A percentile compares a stretch with the other conserved stretches of the same genome.
Evolutionary conservation across 30 jellyfish, hydroid and myxozoan genomes (phyloP).

Genomic region (Morbakka virulenta): DNA sequence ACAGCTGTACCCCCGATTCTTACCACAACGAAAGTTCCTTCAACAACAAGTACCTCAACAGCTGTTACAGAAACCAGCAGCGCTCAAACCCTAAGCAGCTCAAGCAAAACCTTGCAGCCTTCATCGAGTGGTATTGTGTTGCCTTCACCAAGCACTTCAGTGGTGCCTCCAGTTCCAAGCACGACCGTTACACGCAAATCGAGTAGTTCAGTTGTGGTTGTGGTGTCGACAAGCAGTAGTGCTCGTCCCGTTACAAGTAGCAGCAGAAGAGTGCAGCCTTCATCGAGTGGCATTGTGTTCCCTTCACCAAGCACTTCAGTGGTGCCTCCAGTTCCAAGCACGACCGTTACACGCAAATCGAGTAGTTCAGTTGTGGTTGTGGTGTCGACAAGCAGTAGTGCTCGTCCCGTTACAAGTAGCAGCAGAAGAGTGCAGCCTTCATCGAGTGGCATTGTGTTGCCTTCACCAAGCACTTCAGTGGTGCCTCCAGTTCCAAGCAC

Average conservation of each 20-base stretch:
- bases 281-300: background rate
- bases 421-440: no score
- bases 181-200: constrained; percentile 1
- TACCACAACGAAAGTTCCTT: background rate
- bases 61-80: background rate
- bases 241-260: background rate
- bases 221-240: background rate
- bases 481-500: background rate
- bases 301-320: background rate
- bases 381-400: background rate
- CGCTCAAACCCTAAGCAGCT: background rate
- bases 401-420: constrained; percentile 3
- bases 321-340: background rate
- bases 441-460: background rate
- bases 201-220: no score
- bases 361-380: no score
- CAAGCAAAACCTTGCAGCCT: no score
- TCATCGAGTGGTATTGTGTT: background rate
- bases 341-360: constrained; percentile 5
- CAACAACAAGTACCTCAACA: constrained; percentile 18
- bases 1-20: constrained; percentile 4
- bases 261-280: no score
- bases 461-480: background rate
- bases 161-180: background rate
- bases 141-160: background rate